Evolutionary conservation across 1,140 invertebrate genomes (phyloP), one percentile per base, ranked within the genome.

Genomic region (Pseudomyrmex sp.): DNA sequence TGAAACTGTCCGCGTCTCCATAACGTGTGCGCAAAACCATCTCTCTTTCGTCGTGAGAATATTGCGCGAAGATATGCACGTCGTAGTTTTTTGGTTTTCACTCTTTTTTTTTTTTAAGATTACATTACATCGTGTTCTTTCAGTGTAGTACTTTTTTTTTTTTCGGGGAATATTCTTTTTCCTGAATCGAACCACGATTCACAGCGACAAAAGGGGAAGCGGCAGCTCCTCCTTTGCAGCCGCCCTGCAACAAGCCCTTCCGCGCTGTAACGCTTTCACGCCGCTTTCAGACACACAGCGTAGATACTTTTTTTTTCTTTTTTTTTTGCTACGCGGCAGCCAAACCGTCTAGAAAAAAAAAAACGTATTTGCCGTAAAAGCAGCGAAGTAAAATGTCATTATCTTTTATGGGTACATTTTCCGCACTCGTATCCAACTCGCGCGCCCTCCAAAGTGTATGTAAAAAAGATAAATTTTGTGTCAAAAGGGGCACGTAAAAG

Each of bases 361-460:
- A 80, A 80, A 80, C 76, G 76, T 59, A 72, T 80, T 80, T 80
- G 66, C 76, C 66, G 54, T 80, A 80, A 80, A 80, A 80, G 76
- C 76, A 80, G 54, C 76, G 54, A 48, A 70, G 76, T 80, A 70
- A 80, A 80, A 80, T 72, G 66, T 80, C 12, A 70, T 80, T 80
- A 80, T 80, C 76, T 61, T 59, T 80, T 72, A 80, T 80, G 66
- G 54, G 65, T 72, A 80, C 66, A 80, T 72, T 80, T 80, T 72
- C 76, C 59, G 66, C 44, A 72, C 76, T 80, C 46, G 23, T 80
- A 80, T 70, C 76, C 54, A 56, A 20, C 76, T 59, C 66, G 18
- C 9, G 13, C 35, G 35, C 35, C 7, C 56, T 50, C 2, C 44
- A 66, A 72, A 58, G 66, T 50, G 23, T 70, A 59, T 72, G 50